Base-by-base conservation (phyloP, 2,888 invertebrate genomes). In the Leistus spinibarbis region DNA sequence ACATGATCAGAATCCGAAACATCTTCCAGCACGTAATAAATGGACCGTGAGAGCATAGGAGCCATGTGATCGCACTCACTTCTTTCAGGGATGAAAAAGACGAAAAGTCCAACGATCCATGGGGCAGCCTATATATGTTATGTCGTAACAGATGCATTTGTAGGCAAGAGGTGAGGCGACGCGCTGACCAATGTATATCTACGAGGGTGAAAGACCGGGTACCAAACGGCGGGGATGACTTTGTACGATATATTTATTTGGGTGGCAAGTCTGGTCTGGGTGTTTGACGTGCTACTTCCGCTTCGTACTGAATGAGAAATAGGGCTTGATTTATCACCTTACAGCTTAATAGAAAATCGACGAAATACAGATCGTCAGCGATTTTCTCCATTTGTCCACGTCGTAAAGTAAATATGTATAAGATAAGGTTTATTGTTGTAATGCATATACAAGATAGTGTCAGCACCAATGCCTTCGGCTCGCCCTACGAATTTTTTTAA, bases 11-110 rank as follows among this genome's bases (percentile, higher is more conserved):
- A 60, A 19, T 60, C 22, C 60, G 60, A 60, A 60, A 60, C 19
- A 60, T 60, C 60, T 19, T 60, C 60, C 16, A 1, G 20, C 60
- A 60, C 60, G 60, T 60, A 60, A 60, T 16, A 60, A 60, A 60
- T 60, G 60, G 60, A 60, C 60, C 13, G 3, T 16, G 19, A 60
- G 60, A 57, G 57, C 57, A 57, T 20, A 17, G 20, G 57, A 60
- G 20, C 19, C 60, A 60, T 20, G 5, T 60, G 60, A 60, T 60
- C 60, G 22, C 60, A 9, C 3, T 60, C 7, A 7, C 7, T 60
- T 60, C 60, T 60, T 13, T 60, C 10, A 10, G 17, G 60, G 60
- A 20, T 17, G 60, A 19, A 60, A 60, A 40, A 16, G 19, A 16
- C 22, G 60, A 60, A 60, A 60, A 20, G 60, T 4, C 60, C 57